Conservation (phyloP, 2,113 vertebrate species). For the Coracopsis vasa region DNA sequence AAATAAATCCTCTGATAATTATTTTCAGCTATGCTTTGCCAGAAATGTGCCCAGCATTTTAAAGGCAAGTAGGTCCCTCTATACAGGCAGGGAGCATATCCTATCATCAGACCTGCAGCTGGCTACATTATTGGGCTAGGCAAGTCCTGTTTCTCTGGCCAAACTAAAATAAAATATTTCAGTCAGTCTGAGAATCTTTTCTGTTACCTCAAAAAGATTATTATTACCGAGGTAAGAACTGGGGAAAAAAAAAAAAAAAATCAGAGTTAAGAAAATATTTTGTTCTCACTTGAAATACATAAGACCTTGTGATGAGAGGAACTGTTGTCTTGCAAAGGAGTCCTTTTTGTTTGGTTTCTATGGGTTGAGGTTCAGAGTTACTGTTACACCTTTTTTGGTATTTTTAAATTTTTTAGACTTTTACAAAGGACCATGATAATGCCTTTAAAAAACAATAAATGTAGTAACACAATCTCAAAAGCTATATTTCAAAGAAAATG, state of each 20-base stretch:
- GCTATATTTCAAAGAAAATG: background rate
- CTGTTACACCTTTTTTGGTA: background rate
- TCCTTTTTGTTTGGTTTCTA: background rate
- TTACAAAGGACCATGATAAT: background rate
- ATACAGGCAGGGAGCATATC: background rate
- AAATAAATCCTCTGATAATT: background rate
- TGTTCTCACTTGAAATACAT: background rate
- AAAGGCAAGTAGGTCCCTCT: background rate
- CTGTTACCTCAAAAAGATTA: background rate
- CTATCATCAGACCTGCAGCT: background rate
- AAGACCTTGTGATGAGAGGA: background rate
- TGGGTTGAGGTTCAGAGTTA: background rate
- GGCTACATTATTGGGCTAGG: background rate
- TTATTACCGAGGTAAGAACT: background rate
- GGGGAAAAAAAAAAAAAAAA: background rate
- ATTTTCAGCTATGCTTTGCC: background rate
- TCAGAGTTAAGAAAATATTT: background rate
- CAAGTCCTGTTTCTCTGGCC: background rate
- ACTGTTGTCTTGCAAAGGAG: background rate
- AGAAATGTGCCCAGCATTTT: background rate
- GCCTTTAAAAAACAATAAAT: background rate
- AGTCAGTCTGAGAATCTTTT: background rate
- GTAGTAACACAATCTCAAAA: background rate
- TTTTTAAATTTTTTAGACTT: background rate
- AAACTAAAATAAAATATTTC: background rate